phyloP scores from a whole-genome alignment of 2,888 invertebrate genomes.

The Sinelater perroti region DNA sequence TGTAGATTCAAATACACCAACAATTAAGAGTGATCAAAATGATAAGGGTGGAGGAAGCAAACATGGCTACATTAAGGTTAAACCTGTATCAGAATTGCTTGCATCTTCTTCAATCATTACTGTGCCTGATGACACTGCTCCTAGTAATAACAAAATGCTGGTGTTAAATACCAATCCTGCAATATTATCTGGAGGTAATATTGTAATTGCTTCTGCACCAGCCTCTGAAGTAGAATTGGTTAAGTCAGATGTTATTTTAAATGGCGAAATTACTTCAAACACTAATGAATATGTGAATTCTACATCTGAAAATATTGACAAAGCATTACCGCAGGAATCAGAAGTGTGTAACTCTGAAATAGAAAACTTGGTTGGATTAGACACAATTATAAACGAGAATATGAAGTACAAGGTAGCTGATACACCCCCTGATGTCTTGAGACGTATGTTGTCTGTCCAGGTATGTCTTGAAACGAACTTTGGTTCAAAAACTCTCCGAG shows the following conservation, averaged over 20 bases:
- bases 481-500: slow-evolving; percentile 8
- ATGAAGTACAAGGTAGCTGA: slow-evolving; percentile 21
- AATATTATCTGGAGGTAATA: neutral
- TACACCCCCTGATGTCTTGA: slow-evolving; percentile 34
- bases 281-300: neutral
- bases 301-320: slow-evolving; percentile 2
- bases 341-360: slow-evolving; percentile 20
- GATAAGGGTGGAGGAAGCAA: neutral
- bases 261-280: neutral
- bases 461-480: slow-evolving; percentile 30
- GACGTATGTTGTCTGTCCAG: slow-evolving; percentile 31
- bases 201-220: neutral
- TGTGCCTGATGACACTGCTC: slow-evolving; percentile 4
- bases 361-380: slow-evolving; percentile 28
- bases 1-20: slow-evolving; percentile 60
- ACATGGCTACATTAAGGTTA: slow-evolving; percentile 23
- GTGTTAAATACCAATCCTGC: neutral
- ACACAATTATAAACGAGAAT: slow-evolving; percentile 43
- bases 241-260: neutral
- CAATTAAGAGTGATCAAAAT: neutral
- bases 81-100: slow-evolving; percentile 17
- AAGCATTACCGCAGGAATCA: slow-evolving; percentile 21
- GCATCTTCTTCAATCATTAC: slow-evolving; percentile 12
- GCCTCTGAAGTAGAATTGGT: too few species aligned
- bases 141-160: neutral